These are phyloP conservation scores for Copidosoma aretas DNA, from an alignment of 2,888 invertebrate genomes.

Conservation along the genomic window DNA sequence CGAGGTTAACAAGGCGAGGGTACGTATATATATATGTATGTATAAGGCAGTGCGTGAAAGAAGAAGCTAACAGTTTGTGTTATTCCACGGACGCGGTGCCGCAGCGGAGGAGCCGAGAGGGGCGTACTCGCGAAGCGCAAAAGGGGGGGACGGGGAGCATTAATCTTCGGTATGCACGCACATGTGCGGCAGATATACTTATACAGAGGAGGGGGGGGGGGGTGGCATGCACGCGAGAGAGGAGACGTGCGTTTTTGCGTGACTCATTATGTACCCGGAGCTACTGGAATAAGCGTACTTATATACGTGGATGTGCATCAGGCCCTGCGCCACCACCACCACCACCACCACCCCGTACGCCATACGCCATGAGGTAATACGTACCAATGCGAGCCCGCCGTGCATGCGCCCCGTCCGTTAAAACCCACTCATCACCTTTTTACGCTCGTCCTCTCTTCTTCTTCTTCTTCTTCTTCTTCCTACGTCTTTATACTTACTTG, in stretches of 20 bases:
- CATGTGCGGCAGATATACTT: no score
- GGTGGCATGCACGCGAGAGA: not conserved
- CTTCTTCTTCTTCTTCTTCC: not conserved
- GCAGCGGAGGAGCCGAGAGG: no score
- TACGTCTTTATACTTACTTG: not conserved
- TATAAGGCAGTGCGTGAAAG: no score
- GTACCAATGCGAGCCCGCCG: slow-evolving; percentile 23
- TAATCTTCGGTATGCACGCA: slow-evolving; percentile 31
- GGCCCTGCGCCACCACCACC: not conserved
- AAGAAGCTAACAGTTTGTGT: no score
- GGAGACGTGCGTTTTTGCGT: slow-evolving; percentile 22
- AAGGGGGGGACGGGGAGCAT: slow-evolving; percentile 11
- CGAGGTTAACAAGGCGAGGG: no score
- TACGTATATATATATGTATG: no score
- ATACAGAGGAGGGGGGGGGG: no score
- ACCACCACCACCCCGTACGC: not conserved
- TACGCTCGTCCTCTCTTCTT: slow-evolving; percentile 12
- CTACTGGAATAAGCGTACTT: slow-evolving; percentile 35
- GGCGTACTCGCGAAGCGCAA: not conserved
- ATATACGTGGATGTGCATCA: not conserved
- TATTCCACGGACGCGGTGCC: no score
- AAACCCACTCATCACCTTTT: slow-evolving; percentile 34
- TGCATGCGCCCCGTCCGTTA: slow-evolving; percentile 18
- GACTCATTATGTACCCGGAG: slow-evolving; percentile 24
- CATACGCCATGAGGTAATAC: not conserved